Conservation (phyloP, 2,888 invertebrate species). For the Stegana nigrithorax region DNA sequence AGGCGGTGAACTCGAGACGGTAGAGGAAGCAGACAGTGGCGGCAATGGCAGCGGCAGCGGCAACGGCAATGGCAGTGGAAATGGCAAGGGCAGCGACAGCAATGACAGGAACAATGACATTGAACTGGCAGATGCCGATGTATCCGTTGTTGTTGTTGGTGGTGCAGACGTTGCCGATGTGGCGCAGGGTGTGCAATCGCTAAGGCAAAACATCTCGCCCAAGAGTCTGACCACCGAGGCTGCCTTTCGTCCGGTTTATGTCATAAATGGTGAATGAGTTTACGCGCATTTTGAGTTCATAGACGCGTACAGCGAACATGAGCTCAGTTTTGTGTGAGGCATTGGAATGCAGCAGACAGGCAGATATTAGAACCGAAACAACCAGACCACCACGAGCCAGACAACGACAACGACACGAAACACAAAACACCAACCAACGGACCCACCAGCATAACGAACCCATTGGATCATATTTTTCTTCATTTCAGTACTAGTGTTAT, state of each 20-base stretch:
- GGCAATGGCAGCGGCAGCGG: constrained; percentile 31
- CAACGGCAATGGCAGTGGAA: constrained; percentile 27
- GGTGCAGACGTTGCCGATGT: neutral
- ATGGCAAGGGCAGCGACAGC: constrained; percentile 9
- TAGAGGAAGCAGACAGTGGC: constrained; percentile 60
- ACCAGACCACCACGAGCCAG: constrained; percentile 14
- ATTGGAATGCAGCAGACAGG: constrained; percentile 1
- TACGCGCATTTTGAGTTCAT: constrained; percentile 66
- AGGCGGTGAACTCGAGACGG: constrained; percentile 61
- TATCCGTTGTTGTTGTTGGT: neutral
- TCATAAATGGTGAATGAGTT: constrained; percentile 67
- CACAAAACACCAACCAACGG: constrained; percentile 14
- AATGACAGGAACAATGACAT: constrained; percentile 5
- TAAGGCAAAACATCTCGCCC: constrained; percentile 43
- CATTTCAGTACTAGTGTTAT: neutral
- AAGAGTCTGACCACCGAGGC: constrained; percentile 53
- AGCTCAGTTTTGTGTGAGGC: constrained; percentile 58
- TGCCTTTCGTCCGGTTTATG: constrained; percentile 63
- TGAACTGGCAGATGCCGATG: too few relatives aligned
- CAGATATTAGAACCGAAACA: neutral
- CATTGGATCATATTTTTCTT: neutral
- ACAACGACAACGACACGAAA: constrained; percentile 8
- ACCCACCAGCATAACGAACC: constrained; percentile 19
- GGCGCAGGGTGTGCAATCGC: neutral
- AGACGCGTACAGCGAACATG: constrained; percentile 58